Conservation (phyloP, 2,888 invertebrate species). For the Alsophila aescularia region DNA sequence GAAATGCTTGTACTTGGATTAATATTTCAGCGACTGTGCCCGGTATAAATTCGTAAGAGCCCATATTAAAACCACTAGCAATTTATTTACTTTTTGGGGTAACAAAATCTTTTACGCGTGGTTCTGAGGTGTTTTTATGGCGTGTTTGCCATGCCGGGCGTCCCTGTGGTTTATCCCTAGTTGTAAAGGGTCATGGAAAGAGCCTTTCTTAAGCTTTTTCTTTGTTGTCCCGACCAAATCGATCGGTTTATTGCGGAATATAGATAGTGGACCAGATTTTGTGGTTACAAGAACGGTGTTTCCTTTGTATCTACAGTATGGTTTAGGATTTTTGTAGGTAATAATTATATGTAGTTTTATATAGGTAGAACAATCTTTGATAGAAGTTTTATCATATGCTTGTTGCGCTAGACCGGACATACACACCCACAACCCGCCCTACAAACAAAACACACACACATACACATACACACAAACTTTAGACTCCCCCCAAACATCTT, state of each 20-base stretch:
- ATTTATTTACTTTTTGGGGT: constrained; percentile 44
- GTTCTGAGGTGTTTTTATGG: constrained; percentile 14
- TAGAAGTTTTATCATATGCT: no score
- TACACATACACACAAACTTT: no score
- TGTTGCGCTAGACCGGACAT: no score
- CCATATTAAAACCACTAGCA: constrained; percentile 43
- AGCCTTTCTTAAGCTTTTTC: constrained; percentile 3
- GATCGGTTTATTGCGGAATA: not conserved
- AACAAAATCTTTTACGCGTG: constrained; percentile 22
- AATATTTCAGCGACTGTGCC: constrained; percentile 45
- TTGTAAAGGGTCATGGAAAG: not conserved
- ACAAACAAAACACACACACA: no score
- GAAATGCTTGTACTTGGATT: constrained; percentile 38
- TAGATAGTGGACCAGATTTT: not conserved
- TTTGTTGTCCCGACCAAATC: not conserved
- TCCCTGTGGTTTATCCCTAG: constrained; percentile 12
- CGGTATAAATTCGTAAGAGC: constrained; percentile 42
- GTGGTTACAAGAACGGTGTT: no score
- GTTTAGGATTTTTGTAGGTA: no score
- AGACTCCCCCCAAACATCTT: no score
- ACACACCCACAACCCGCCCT: no score
- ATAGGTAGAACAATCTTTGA: no score
- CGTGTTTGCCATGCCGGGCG: not conserved
- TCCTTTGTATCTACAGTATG: no score
- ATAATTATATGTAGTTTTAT: no score